Evolutionary conservation across 1,140 invertebrate genomes (phyloP), one percentile per base, ranked within the genome.

Genomic region (Ceratosolen solmsi): DNA sequence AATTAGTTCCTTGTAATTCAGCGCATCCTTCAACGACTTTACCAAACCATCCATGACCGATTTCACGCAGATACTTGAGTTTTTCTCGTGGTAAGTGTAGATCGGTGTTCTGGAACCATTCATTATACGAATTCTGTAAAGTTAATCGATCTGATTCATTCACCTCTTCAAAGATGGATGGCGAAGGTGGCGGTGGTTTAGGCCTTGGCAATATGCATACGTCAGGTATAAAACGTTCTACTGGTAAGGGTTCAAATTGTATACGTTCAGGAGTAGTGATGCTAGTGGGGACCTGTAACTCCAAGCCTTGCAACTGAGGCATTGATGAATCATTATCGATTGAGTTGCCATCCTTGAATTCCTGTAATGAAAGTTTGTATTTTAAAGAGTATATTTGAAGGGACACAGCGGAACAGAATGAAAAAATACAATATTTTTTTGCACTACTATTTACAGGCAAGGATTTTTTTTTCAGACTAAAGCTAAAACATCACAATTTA

Each of bases 1-100:
- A 20, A 58, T 74, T 60, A 68, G 49, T 74, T 38, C 56, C 70
- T 71, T 94, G 90, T 41, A 93, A 91, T 80, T 94, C 92, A 0
- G 94, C 95, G 86, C 94, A 93, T 36, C 95, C 95, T 87, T 96
- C 94, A 9, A 96, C 94, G 7, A 96, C 95, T 83, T 91, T 95
- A 56, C 96, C 97, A 92, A 97, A 98, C 96, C 96, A 97, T 33
- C 96, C 96, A 86, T 94, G 94, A 8, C 96, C 96, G 68, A 97
- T 93, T 91, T 97, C 96, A 85, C 94, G 93, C 1, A 97, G 92
- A 88, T 97, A 98, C 86, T 96, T 95, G 63, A 97, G 89, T 86
- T 95, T 94, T 83, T 94, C 94, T 84, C 96, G 92, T 0, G 96
- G 95, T 86, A 97, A 95, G 88, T 96, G 94, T 71, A 93, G 92